A percentile compares a stretch with the other conserved stretches of the same genome.
Evolutionary conservation across 2,888 invertebrate species (phyloP).

Genomic region (Frankliniella intonsa): DNA sequence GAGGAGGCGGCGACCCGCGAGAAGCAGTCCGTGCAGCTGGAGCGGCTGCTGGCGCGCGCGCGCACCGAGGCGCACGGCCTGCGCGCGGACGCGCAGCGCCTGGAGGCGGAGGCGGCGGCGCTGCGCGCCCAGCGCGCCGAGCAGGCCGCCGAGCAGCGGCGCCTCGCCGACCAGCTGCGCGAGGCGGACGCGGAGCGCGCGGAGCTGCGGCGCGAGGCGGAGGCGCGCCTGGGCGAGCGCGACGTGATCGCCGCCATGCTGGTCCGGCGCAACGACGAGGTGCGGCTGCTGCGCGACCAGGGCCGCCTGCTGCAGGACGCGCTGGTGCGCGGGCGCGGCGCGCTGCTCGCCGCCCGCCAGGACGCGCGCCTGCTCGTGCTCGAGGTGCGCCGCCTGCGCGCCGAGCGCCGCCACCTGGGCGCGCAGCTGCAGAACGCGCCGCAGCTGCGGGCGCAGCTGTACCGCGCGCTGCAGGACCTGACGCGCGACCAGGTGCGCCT

Average conservation of each 20-base stretch:
- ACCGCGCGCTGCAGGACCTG: conserved; percentile 75
- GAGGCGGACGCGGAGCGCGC: background rate
- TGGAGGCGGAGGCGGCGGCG: background rate
- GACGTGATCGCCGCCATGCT: background rate
- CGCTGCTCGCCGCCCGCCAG: background rate
- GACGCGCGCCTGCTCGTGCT: background rate
- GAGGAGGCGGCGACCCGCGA: conserved; percentile 6
- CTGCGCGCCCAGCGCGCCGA: background rate
- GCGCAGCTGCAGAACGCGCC: conserved; percentile 64
- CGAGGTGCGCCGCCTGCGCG: conserved; percentile 13
- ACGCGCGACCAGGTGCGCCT: conserved; percentile 77
- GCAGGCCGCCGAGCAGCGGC: background rate
- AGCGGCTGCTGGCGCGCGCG: conserved; percentile 2
- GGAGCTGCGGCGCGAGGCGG: background rate
- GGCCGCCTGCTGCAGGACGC: background rate
- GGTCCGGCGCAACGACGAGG: conserved; percentile 15
- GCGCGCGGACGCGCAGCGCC: background rate
- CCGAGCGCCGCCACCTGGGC: background rate
- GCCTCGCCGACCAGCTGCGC: background rate
- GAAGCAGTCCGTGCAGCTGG: conserved; percentile 10
- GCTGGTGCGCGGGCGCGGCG: background rate
- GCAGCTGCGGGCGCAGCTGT: conserved; percentile 72
- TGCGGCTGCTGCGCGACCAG: background rate
- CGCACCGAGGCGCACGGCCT: conserved; percentile 1
- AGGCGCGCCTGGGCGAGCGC: background rate